A percentile compares a stretch with the other conserved stretches of the same genome.
Conservation (phyloP, 2,113 vertebrate species). For the Nycticorax nycticorax region DNA sequence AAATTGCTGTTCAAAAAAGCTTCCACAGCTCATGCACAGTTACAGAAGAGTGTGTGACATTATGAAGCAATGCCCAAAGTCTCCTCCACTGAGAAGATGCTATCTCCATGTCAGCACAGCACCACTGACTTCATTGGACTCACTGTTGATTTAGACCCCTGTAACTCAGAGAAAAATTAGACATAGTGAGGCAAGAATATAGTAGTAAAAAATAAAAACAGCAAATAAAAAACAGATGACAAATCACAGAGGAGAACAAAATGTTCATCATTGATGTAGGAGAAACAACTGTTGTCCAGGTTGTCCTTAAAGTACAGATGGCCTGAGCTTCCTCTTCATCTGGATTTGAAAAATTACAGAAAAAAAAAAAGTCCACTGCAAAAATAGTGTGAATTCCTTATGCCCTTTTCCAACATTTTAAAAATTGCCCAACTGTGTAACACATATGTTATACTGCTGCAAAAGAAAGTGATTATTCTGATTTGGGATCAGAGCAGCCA, state of each 20-base stretch:
- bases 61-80: neutral
- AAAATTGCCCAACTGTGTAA: neutral
- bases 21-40: neutral
- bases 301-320: slow-evolving; percentile 34
- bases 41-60: neutral
- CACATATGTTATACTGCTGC: neutral
- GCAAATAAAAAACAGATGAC: neutral
- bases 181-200: neutral
- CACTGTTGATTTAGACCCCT: accelerated
- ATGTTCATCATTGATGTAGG: neutral
- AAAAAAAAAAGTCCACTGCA: neutral
- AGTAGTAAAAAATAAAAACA: neutral
- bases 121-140: neutral
- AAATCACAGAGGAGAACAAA: neutral
- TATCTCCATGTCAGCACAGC: neutral
- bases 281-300: slow-evolving; percentile 33
- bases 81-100: neutral
- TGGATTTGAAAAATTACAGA: neutral
- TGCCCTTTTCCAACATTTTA: neutral
- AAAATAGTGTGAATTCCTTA: neutral
- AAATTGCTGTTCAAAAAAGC: slow-evolving; percentile 19
- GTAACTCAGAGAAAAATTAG: neutral
- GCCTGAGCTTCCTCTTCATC: neutral
- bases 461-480: neutral
- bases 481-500: neutral